Percentiles rank a stretch among this genome's conserved stretches.
These are phyloP conservation scores for Potorous gilbertii DNA, from an alignment of 2,797 vertebrate species.

Conservation along the genomic window DNA sequence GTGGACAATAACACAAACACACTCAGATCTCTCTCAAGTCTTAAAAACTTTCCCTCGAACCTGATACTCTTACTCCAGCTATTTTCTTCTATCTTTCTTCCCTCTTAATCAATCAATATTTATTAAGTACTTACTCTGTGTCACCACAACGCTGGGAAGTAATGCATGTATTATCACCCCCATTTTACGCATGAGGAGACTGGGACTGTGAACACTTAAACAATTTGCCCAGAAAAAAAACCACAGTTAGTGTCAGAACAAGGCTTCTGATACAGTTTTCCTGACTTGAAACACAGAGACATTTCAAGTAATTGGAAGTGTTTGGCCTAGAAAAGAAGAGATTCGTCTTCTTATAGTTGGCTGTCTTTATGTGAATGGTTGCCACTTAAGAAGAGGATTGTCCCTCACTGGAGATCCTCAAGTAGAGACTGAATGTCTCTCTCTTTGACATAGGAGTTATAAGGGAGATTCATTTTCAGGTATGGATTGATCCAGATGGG, in stretches of 20 bases:
- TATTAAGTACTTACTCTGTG: neutral
- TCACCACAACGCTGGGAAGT: neutral
- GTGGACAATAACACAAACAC: neutral
- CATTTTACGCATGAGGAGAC: neutral
- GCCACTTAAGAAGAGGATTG: neutral
- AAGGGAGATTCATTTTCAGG: neutral
- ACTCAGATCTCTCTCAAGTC: neutral
- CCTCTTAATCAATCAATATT: neutral
- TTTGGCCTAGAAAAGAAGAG: neutral
- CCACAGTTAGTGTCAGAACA: neutral
- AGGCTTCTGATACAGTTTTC: neutral
- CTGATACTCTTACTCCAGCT: neutral
- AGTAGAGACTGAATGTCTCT: neutral
- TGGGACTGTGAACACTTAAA: neutral
- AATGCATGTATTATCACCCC: neutral
- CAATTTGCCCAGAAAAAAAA: neutral
- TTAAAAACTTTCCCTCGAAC: neutral
- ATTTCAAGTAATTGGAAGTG: neutral
- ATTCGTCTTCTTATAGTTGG: neutral
- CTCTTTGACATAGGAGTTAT: neutral
- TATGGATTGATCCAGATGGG: neutral
- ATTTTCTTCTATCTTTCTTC: neutral
- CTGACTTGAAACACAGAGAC: neutral
- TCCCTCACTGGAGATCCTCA: neutral
- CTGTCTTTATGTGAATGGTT: neutral